A percentile compares a stretch with the other conserved stretches of the same genome.
phyloP scores from a whole-genome alignment of 2,113 vertebrate genomes.

The Coreoperca whiteheadi region DNA sequence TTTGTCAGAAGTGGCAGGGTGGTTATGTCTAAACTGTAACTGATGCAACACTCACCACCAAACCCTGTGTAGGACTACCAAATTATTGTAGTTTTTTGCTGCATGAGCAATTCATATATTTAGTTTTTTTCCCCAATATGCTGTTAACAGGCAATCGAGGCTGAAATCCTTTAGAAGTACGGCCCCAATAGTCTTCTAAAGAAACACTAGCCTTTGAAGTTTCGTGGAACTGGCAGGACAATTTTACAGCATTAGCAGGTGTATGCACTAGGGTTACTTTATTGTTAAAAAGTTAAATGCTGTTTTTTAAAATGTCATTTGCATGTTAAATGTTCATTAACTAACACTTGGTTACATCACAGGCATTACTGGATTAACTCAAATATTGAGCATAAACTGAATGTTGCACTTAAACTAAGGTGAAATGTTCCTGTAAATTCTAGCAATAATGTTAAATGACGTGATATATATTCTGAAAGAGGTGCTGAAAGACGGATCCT shows the following conservation, averaged over 20 bases:
- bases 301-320: background rate
- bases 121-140: background rate
- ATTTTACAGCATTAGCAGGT: background rate
- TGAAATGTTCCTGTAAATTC: background rate
- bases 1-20: background rate
- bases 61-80: background rate
- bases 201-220: background rate
- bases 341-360: background rate
- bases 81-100: background rate
- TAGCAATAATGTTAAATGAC: background rate
- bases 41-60: background rate
- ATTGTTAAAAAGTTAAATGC: background rate
- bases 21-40: background rate
- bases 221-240: background rate
- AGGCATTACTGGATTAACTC: background rate
- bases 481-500: background rate
- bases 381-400: constrained; percentile 3
- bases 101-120: background rate
- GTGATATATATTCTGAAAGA: constrained; percentile 4
- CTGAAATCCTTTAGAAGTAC: no score
- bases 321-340: background rate
- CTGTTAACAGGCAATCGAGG: background rate
- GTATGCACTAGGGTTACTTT: background rate
- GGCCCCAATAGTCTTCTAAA: no score
- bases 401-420: background rate